These are phyloP conservation scores for Molanna angustata DNA, from an alignment of 2,888 invertebrate genomes.

Conservation along the genomic window DNA sequence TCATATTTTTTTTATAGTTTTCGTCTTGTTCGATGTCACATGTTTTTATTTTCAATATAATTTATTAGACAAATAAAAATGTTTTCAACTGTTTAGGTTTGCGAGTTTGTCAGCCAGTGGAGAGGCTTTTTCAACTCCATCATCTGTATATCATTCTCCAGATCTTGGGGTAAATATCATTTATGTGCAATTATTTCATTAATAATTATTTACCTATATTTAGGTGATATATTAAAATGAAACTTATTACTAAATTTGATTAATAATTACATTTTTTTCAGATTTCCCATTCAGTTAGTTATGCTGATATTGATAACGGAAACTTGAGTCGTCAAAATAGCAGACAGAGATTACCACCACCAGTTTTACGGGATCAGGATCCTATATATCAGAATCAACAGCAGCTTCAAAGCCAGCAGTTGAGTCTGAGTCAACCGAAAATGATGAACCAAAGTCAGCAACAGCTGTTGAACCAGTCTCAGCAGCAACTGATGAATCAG, in stretches of 20 bases:
- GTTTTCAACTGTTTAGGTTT: too few relatives aligned
- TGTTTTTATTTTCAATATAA: too few relatives aligned
- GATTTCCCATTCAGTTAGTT: slow-evolving; percentile 48
- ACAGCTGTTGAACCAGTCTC: slow-evolving; percentile 8
- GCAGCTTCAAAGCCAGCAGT: slow-evolving; percentile 45
- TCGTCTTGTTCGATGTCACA: too few relatives aligned
- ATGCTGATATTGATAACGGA: slow-evolving; percentile 44
- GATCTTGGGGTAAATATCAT: too few relatives aligned
- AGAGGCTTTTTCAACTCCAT: slow-evolving; percentile 41
- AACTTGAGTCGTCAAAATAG: slow-evolving; percentile 53
- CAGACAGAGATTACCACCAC: slow-evolving; percentile 36
- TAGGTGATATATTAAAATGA: background rate
- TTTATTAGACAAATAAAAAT: too few relatives aligned
- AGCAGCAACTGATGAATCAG: slow-evolving; percentile 44
- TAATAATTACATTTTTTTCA: slow-evolving; percentile 33
- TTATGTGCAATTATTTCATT: slow-evolving; percentile 40
- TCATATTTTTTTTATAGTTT: too few relatives aligned
- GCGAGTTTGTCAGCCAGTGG: slow-evolving; percentile 63
- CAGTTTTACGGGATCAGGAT: slow-evolving; percentile 16
- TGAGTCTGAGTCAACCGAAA: slow-evolving; percentile 38
- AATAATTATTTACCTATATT: background rate
- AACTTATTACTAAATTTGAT: background rate
- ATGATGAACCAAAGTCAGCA: slow-evolving; percentile 51
- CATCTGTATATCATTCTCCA: too few relatives aligned
- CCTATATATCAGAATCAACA: slow-evolving; percentile 32